Evolutionary conservation across 2,113 vertebrate species (phyloP), one percentile per base, ranked within the genome.

Genomic region (Rhinoderma darwinii): DNA sequence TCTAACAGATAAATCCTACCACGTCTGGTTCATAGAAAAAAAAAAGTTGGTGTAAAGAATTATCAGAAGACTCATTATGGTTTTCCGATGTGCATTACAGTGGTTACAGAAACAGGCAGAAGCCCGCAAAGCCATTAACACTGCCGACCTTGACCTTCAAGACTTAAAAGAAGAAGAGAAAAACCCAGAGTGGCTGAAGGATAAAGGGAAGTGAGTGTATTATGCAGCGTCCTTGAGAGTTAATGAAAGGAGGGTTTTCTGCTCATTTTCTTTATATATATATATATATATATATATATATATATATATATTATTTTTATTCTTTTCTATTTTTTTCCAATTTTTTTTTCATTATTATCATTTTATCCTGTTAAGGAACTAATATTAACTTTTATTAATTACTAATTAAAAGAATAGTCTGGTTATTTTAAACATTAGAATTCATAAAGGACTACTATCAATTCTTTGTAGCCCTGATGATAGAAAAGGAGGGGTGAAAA

Each of bases 131-230:
- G 89, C 89, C 32, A 5, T 91, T 22, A 94, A 86, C 73, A 89
- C 91, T 66, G 94, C 96, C 88, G 90, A 94, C 20, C 91, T 94
- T 74, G 96, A 97, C 61, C 89, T 98, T 74, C 77, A 92, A 37
- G 96, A 98, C 83, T 94, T 99, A 84, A 97, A 91, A 25, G 95
- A 97, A 88, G 95, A 98, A 47, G 96, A 99, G 88, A 96, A 91
- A 91, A 96, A 96, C 87, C 95, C 97, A 35, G 97, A 98, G 2
- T 99, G 97, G 97, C 87, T 99, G 51, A 99, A 98, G 89, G 96
- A 97, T 14, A 98, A 97, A 93, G 98, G 96, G 89, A 96, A 98
- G 98, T 99, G 90, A 92, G 97, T 96, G 74, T 44, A 83, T 82
- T 84, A 43, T 83, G 32, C 35, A 83, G 43, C 39, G 6, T 83